Evolutionary conservation across 2,797 vertebrate genomes (phyloP), one percentile per base, ranked within the genome.

Genomic region (Tangara arthus): DNA sequence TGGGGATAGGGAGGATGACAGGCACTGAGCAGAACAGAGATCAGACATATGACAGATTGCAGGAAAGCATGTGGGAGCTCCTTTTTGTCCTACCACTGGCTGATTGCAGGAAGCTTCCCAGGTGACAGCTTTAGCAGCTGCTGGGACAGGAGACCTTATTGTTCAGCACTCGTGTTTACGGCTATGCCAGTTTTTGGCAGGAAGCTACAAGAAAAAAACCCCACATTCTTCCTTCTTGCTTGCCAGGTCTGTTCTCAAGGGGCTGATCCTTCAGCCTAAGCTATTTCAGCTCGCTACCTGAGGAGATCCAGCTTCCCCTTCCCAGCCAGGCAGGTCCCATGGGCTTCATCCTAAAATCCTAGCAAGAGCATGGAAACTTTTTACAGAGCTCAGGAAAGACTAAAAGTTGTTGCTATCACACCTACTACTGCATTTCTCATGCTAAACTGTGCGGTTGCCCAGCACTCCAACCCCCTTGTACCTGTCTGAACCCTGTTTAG

Each of bases 31-130:
- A 50, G 39, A 89, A 82, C 65, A 65, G 81, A 86, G 82, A 93
- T 70, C 57, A 76, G 76, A 65, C 69, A 17, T 39, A 42, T 4
- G 47, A 82, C 65, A 68, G 90, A 92, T 64, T 46, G 91, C 94
- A 92, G 93, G 93, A 95, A 95, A 86, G 90, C 59, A 22, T 77
- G 68, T 34, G 71, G 87, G 79, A 87, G 39, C 41, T 76, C 56
- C 30, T 93, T 91, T 94, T 88, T 86, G 76, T 97, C 86, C 91
- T 87, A 78, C 87, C 76, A 68, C 68, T n/a, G 73, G 69, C 79
- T 89, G 87, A 88, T 94, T 95, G 93, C 93, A 95, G 94, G 94
- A 96, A 97, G 68, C 66, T 87, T 82, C 87, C 73, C 91, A 96
- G 92, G 96, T 97, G 82, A 95, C 23, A 11, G 78, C 81, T 94